Percentiles rank a stretch among this genome's conserved stretches.
phyloP scores from a whole-genome alignment of 2,113 vertebrate genomes.

The Malaclemys terrapin region DNA sequence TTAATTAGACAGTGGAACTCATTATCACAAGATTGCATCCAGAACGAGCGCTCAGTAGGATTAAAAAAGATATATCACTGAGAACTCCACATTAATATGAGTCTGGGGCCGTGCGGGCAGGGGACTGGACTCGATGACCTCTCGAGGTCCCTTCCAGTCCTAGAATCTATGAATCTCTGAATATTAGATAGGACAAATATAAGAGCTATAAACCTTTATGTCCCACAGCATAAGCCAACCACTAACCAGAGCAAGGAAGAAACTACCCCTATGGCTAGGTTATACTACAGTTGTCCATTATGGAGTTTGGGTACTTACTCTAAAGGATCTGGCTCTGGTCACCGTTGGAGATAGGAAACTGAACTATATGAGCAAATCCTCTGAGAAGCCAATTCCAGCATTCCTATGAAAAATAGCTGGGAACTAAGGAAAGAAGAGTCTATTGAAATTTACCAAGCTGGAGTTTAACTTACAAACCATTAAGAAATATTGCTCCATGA shows the following conservation, averaged over 20 bases:
- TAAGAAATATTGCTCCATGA: slow-evolving; percentile 10
- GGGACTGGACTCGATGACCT: too few species aligned
- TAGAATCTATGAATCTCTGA: too few species aligned
- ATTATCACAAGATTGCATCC: not conserved
- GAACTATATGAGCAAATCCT: not conserved
- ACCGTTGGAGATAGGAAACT: not conserved
- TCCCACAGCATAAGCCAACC: not conserved
- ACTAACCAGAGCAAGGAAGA: not conserved
- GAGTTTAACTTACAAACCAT: slow-evolving; percentile 39
- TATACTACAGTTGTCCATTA: not conserved
- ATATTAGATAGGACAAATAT: not conserved
- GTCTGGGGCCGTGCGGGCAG: too few species aligned
- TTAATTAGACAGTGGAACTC: not conserved
- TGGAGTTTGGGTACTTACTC: not conserved
- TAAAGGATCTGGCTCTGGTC: not conserved
- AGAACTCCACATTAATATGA: not conserved
- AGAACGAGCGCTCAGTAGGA: not conserved
- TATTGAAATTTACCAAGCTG: not conserved
- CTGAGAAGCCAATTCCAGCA: not conserved
- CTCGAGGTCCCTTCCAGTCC: too few species aligned
- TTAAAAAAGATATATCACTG: not conserved
- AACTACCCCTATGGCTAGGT: not conserved
- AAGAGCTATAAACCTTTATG: not conserved
- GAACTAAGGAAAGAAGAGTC: not conserved
- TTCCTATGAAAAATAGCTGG: not conserved